Percentiles rank a stretch among this genome's conserved stretches.
Conservation (phyloP, 2,888 invertebrate genomes). For the Chymomyza fuscimana region DNA sequence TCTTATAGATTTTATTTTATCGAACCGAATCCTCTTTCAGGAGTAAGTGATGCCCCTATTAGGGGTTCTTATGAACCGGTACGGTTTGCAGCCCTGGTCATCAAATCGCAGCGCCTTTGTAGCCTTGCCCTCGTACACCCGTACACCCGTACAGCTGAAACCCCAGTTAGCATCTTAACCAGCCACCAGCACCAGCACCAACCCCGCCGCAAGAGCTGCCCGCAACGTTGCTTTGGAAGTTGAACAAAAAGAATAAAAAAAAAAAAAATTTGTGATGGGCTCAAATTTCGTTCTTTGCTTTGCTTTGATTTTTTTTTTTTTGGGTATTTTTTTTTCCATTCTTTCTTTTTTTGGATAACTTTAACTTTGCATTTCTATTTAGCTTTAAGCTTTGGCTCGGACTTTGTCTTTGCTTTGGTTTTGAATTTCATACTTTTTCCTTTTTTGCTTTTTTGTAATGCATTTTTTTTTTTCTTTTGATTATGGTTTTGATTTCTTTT, state of each 20-base stretch:
- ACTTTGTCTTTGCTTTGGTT: conserved; percentile 1
- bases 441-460: conserved; percentile 6
- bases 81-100: neutral
- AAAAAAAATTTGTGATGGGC: conserved; percentile 78
- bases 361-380: conserved; percentile 23
- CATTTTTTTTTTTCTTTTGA: conserved; percentile 16
- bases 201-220: conserved; percentile 30
- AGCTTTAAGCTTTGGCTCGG: conserved; percentile 21
- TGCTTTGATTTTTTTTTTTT: conserved; percentile 21
- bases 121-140: too few relatives aligned
- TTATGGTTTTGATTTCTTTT: neutral
- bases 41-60: too few relatives aligned
- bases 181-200: conserved; percentile 14
- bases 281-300: conserved; percentile 56
- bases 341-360: conserved; percentile 37
- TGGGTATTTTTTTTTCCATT: conserved; percentile 13
- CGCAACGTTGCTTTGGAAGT: conserved; percentile 2
- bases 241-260: neutral
- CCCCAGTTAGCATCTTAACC: conserved; percentile 26
- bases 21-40: too few relatives aligned
- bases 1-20: too few relatives aligned
- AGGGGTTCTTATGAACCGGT: too few relatives aligned
- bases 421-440: conserved; percentile 3
- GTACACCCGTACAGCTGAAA: conserved; percentile 1
- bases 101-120: too few relatives aligned